A percentile compares a stretch with the other conserved stretches of the same genome.
Evolutionary conservation across 2,113 vertebrate genomes (phyloP).

Genomic region (Thymallus thymallus): DNA sequence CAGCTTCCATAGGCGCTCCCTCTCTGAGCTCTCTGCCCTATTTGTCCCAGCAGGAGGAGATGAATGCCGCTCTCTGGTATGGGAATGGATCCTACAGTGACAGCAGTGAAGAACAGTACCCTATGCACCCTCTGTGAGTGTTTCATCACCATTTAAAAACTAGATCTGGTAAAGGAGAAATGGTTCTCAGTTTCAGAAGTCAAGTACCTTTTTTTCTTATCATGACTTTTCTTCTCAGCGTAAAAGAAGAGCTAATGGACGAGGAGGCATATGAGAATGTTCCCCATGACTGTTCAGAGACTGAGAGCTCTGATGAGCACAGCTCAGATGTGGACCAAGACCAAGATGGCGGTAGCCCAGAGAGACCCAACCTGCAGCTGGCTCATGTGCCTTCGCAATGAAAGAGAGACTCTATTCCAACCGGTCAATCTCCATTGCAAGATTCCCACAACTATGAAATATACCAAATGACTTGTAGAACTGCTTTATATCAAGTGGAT

Average conservation of each 20-base stretch:
- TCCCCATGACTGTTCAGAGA: constrained; percentile 83
- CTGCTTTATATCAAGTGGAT: constrained; percentile 50
- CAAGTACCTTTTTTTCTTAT: neutral
- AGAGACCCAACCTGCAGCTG: constrained; percentile 84
- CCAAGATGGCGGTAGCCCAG: constrained; percentile 82
- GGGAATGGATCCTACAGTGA: constrained; percentile 92
- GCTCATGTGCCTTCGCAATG: constrained; percentile 68
- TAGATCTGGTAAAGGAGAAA: neutral
- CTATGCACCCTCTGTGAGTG: constrained; percentile 89
- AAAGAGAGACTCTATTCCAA: constrained; percentile 46
- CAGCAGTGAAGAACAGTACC: constrained; percentile 92
- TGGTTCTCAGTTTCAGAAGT: neutral
- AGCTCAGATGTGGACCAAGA: constrained; percentile 85
- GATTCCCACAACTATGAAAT: constrained; percentile 33
- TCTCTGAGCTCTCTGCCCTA: constrained; percentile 85
- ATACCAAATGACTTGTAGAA: constrained; percentile 39
- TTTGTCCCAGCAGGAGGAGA: constrained; percentile 88
- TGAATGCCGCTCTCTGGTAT: constrained; percentile 88
- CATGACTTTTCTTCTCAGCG: constrained; percentile 63
- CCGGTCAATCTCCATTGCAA: constrained; percentile 14
- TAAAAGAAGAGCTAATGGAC: constrained; percentile 93
- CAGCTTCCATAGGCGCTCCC: constrained; percentile 87
- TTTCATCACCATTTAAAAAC: neutral
- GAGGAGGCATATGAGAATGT: constrained; percentile 89
- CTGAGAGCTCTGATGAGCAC: constrained; percentile 89